A percentile compares a stretch with the other conserved stretches of the same genome.
Conservation (phyloP, 2,797 vertebrate genomes). For the Gobionotothen gibberifrons region DNA sequence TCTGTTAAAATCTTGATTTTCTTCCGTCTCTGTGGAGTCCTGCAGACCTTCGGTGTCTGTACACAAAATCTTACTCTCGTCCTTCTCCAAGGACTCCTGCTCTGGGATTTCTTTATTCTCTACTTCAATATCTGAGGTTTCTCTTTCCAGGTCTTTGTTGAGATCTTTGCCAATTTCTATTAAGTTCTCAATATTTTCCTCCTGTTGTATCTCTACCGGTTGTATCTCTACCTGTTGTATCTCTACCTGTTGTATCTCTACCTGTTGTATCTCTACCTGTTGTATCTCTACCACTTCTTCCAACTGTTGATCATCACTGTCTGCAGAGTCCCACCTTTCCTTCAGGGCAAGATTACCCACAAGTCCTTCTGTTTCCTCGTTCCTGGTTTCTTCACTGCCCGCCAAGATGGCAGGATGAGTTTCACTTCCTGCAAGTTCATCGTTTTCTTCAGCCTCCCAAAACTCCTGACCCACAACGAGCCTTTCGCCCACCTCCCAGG, state of each 20-base stretch:
- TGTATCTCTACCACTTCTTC: neutral
- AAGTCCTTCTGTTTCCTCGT: constrained; percentile 74
- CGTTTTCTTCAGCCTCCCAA: constrained; percentile 84
- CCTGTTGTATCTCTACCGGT: constrained; percentile 72
- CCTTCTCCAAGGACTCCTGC: constrained; percentile 59
- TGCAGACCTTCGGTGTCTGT: constrained; percentile 37
- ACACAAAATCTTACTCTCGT: constrained; percentile 34
- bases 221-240: constrained; percentile 1
- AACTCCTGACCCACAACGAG: constrained; percentile 77
- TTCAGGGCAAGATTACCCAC: constrained; percentile 22
- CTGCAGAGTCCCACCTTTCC: constrained; percentile 41
- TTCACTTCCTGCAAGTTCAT: constrained; percentile 84
- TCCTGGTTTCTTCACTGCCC: constrained; percentile 69
- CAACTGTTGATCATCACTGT: constrained; percentile 37
- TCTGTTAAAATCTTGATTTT: constrained; percentile 82
- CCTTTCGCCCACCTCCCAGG: constrained; percentile 76
- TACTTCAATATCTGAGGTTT: constrained; percentile 60
- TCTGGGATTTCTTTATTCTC: constrained; percentile 84
- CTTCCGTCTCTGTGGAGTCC: constrained; percentile 64
- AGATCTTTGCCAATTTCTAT: constrained; percentile 50
- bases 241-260: constrained; percentile 18
- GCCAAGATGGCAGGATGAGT: constrained; percentile 77
- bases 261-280: constrained; percentile 72
- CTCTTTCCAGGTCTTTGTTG: constrained; percentile 29
- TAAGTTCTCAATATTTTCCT: constrained; percentile 83